phyloP scores from a whole-genome alignment of 2,888 invertebrate genomes.

The Spialia ferax region DNA sequence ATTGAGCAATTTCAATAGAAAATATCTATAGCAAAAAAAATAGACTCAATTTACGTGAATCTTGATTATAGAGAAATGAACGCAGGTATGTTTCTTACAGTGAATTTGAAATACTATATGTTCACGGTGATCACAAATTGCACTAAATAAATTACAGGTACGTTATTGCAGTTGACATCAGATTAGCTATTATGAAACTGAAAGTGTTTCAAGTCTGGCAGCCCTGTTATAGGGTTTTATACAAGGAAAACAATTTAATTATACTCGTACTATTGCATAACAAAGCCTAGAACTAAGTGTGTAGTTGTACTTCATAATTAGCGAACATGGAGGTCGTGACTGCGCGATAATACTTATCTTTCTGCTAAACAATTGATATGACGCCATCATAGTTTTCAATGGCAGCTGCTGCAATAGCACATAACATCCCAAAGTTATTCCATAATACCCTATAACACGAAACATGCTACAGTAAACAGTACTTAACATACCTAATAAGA shows the following conservation, averaged over 20 bases:
- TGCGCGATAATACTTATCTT: conserved; percentile 30
- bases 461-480: no score
- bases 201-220: background rate
- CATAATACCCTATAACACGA: background rate
- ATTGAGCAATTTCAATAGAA: no score
- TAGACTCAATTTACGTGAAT: background rate
- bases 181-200: conserved; percentile 11
- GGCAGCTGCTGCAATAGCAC: background rate
- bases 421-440: background rate
- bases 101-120: background rate
- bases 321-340: conserved; percentile 38
- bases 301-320: conserved; percentile 14
- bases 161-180: conserved; percentile 4
- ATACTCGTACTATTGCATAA: conserved; percentile 40
- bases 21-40: no score
- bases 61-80: background rate
- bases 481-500: no score
- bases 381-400: background rate
- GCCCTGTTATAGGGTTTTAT: conserved; percentile 34
- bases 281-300: conserved; percentile 36
- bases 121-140: background rate
- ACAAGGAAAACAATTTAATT: conserved; percentile 36
- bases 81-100: background rate
- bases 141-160: background rate
- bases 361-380: conserved; percentile 32